These are phyloP conservation scores for Erpobdella octoculata DNA, from an alignment of 2,888 invertebrate species.

Conservation along the genomic window DNA sequence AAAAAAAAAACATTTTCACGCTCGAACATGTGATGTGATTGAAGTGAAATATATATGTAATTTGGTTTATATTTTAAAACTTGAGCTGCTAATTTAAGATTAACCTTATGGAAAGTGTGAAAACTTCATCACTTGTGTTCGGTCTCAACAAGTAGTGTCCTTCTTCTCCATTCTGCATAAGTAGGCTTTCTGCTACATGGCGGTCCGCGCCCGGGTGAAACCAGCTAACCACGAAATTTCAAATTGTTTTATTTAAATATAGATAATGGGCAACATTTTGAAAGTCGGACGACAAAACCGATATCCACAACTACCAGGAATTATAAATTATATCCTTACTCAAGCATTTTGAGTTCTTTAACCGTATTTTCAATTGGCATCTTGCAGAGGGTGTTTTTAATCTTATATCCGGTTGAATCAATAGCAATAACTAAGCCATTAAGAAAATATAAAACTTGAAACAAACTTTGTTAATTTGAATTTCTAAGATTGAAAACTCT, in stretches of 20 bases:
- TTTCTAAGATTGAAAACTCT: neutral
- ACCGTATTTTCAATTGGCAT: neutral
- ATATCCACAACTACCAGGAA: too few relatives aligned
- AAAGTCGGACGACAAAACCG: too few relatives aligned
- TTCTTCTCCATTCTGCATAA: slow-evolving; percentile 46
- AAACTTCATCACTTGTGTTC: slow-evolving; percentile 41
- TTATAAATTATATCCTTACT: too few relatives aligned
- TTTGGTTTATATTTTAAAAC: neutral
- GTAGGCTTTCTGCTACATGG: slow-evolving; percentile 46
- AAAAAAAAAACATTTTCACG: too few relatives aligned
- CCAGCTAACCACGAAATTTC: slow-evolving; percentile 61
- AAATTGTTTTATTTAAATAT: slow-evolving; percentile 41
- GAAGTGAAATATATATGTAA: too few relatives aligned
- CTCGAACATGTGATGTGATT: too few relatives aligned
- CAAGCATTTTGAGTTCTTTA: too few relatives aligned
- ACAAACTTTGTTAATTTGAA: neutral
- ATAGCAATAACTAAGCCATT: neutral
- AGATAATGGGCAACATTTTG: too few relatives aligned
- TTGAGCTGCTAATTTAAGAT: neutral
- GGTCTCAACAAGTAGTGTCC: slow-evolving; percentile 46
- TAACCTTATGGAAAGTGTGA: slow-evolving; percentile 47
- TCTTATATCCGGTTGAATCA: neutral
- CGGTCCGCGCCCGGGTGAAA: slow-evolving; percentile 45
- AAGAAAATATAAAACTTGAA: neutral
- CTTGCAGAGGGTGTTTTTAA: neutral